These are phyloP conservation scores for Poeciliopsis occidentalis DNA, from an alignment of 2,113 vertebrate species.

Conservation along the genomic window DNA sequence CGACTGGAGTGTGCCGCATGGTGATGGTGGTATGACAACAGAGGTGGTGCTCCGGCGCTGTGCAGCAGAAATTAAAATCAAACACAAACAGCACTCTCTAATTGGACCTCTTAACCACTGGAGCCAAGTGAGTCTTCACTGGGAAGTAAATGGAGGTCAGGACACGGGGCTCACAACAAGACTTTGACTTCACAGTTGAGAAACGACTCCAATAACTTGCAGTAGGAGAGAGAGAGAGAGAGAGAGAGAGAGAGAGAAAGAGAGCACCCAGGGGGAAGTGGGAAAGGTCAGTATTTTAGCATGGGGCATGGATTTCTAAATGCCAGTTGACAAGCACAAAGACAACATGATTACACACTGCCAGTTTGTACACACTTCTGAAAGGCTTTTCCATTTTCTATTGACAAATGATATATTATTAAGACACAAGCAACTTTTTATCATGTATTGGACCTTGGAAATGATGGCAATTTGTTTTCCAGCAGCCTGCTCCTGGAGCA, in stretches of 20 bases:
- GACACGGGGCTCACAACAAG: constrained; percentile 65
- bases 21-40: constrained; percentile 1
- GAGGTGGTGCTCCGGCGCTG: constrained; percentile 16
- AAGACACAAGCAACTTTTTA: constrained; percentile 56
- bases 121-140: constrained; percentile 70
- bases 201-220: constrained; percentile 76
- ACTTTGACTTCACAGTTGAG: constrained; percentile 73
- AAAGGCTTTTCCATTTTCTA: constrained; percentile 55
- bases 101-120: constrained; percentile 76
- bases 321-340: constrained; percentile 72
- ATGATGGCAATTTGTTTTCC: constrained; percentile 64
- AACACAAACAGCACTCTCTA: constrained; percentile 70
- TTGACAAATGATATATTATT: constrained; percentile 65
- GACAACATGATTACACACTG: constrained; percentile 68
- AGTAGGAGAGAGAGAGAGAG: constrained; percentile 15
- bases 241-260: constrained; percentile 1
- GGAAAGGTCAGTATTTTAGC: constrained; percentile 73
- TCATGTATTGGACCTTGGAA: constrained; percentile 56
- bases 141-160: constrained; percentile 78
- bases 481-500: constrained; percentile 36
- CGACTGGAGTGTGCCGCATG: constrained; percentile 32
- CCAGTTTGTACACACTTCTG: constrained; percentile 40
- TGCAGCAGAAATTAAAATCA: constrained; percentile 70
- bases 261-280: constrained; percentile 54
- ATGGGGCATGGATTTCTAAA: constrained; percentile 73